A percentile compares a stretch with the other conserved stretches of the same genome.
Conservation (phyloP, 1,140 invertebrate genomes). For the Mya arenaria region DNA sequence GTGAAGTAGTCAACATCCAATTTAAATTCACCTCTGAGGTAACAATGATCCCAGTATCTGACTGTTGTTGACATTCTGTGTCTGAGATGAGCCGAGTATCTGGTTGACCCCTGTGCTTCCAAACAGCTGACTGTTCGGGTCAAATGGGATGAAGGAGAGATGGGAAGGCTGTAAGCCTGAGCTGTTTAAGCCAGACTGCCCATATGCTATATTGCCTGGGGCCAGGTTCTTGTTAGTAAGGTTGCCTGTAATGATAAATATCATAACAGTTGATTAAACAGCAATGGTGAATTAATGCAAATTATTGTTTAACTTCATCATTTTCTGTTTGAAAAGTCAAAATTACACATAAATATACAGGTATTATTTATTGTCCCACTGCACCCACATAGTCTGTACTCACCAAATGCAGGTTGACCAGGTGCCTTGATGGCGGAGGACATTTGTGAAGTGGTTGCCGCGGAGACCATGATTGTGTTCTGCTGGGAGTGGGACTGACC, state of each 20-base stretch:
- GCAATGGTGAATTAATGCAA: too few relatives aligned
- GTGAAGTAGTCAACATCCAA: too few relatives aligned
- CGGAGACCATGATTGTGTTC: constrained; percentile 93
- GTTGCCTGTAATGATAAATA: constrained; percentile 32
- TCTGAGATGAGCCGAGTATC: constrained; percentile 72
- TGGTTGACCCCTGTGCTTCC: constrained; percentile 63
- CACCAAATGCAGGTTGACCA: constrained; percentile 76
- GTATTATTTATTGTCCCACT: too few relatives aligned
- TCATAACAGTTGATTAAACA: too few relatives aligned
- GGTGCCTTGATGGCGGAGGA: constrained; percentile 93
- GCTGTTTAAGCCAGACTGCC: constrained; percentile 61
- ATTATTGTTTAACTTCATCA: too few relatives aligned
- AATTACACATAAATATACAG: too few relatives aligned
- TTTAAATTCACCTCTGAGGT: constrained; percentile 77
- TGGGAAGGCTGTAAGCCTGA: constrained; percentile 80
- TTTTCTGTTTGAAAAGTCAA: too few relatives aligned
- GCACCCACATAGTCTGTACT: constrained; percentile 17
- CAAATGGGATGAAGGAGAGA: constrained; percentile 54
- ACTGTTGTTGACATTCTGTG: constrained; percentile 71
- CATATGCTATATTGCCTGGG: constrained; percentile 34
- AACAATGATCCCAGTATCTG: constrained; percentile 85
- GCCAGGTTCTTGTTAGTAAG: constrained; percentile 36
- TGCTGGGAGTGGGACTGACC: constrained; percentile 84
- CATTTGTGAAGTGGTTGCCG: constrained; percentile 93
- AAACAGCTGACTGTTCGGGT: constrained; percentile 65